Base-by-base conservation (phyloP, 2,888 invertebrate genomes). In the Cyclophora albipunctata region DNA sequence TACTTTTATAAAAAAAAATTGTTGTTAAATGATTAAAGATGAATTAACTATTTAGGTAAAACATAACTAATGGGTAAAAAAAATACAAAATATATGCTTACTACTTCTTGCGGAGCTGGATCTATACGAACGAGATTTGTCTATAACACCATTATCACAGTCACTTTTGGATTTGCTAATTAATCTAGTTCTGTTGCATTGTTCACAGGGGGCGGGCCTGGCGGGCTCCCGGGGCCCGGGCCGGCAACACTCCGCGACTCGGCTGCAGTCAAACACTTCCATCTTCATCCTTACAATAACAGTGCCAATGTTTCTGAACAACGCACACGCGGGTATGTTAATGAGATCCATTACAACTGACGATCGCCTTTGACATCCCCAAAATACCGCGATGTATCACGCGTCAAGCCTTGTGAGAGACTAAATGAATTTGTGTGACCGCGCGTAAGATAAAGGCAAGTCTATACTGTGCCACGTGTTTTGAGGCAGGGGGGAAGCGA, bases 61-160 rank as follows among this genome's bases (percentile, higher is more conserved):
- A 49, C 20, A 46, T 34, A 47, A 4, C 2, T 20, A 20, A 1
- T 20, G 20, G 20, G 20, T 45, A 46, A 45, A 7, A 46, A 47
- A 55, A 45, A 35, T 46, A 43, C 45, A 37, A 59, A 63, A 67
- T 69, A 56, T 59, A 58, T 57, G 72, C 87, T 87, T 87, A 88
- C 87, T 85, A 73, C 82, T 87, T 73, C 80, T 83, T 40, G 80
- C 80, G 48, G 79, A 59, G 60, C 80, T 82, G 48, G 78, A 72
- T 75, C 75, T 81, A 64, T 81, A 82, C 3, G 77, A 75, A 64
- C 80, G 75, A 73, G 66, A 71, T 74, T 73, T 79, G 63, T 75
- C 76, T 78, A 79, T 73, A 69, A 71, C 60, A 73, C 70, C 82
- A 84, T 80, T 86, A 84, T 84, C 87, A 88, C 87, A 84, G 74